These are phyloP conservation scores for Gymnorhina tibicen DNA, from an alignment of 2,113 vertebrate species.

Conservation along the genomic window DNA sequence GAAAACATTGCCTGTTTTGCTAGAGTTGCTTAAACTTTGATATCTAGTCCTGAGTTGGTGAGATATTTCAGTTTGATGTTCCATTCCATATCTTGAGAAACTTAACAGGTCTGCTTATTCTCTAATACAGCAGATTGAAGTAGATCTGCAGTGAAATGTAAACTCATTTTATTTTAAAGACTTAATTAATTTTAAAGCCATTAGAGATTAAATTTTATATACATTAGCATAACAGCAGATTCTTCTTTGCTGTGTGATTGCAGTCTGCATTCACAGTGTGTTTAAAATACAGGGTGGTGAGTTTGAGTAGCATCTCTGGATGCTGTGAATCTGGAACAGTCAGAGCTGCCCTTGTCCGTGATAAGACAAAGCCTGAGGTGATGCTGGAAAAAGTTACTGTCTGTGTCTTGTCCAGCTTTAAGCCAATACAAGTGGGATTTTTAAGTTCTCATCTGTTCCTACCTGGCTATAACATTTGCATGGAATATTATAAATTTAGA, in stretches of 20 bases:
- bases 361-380: not conserved
- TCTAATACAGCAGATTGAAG: not conserved
- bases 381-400: not conserved
- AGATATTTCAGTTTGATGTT: not conserved
- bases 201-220: not conserved
- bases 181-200: not conserved
- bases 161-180: not conserved
- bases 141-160: not conserved
- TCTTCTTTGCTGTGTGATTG: not conserved
- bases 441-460: not conserved
- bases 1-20: not conserved
- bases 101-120: not conserved
- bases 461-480: not conserved
- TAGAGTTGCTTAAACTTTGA: not conserved
- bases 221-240: not conserved
- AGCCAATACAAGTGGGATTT: not conserved
- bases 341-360: not conserved
- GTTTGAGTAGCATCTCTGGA: not conserved
- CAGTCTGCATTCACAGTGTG: not conserved
- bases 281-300: not conserved
- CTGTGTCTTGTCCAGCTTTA: not conserved
- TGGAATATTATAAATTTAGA: not conserved
- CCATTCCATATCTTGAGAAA: not conserved
- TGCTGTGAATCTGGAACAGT: not conserved
- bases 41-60: not conserved